A percentile compares a stretch with the other conserved stretches of the same genome.
Evolutionary conservation across 2,888 invertebrate species (phyloP).

Genomic region (Elysia crispata): DNA sequence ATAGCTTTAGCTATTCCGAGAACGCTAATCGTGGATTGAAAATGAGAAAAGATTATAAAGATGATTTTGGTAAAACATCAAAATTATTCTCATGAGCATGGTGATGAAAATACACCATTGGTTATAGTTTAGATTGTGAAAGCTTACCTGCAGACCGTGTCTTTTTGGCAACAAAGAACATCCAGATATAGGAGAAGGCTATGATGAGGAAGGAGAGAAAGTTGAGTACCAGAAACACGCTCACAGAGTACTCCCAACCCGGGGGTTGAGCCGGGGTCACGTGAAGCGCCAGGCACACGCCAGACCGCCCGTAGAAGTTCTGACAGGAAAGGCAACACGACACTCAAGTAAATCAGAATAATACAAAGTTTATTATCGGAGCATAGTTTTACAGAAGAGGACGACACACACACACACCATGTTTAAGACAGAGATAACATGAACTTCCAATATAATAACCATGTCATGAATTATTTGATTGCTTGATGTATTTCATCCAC

Average conservation of each 20-base stretch:
- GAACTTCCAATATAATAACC: too few species aligned
- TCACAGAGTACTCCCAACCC: constrained; percentile 81
- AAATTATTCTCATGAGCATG: not conserved
- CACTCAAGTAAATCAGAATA: too few species aligned
- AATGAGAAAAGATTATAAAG: not conserved
- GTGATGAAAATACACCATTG: not conserved
- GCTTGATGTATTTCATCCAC: too few species aligned
- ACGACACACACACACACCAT: too few species aligned
- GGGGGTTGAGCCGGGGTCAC: constrained; percentile 79
- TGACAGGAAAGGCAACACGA: too few species aligned
- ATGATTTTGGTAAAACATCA: not conserved
- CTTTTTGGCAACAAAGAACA: constrained; percentile 79
- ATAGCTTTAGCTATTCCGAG: too few species aligned
- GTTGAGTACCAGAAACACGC: constrained; percentile 79
- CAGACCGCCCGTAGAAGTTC: constrained; percentile 80
- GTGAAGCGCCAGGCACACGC: constrained; percentile 80
- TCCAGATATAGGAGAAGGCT: constrained; percentile 79
- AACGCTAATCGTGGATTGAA: not conserved
- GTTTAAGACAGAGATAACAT: too few species aligned
- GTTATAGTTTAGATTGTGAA: not conserved
- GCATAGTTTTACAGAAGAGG: too few species aligned
- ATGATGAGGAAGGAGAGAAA: constrained; percentile 79
- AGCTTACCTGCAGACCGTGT: constrained; percentile 68
- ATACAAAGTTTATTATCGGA: too few species aligned
- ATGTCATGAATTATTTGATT: too few species aligned